phyloP scores from a whole-genome alignment of 1,140 invertebrate species.

The Philaenus spumarius region DNA sequence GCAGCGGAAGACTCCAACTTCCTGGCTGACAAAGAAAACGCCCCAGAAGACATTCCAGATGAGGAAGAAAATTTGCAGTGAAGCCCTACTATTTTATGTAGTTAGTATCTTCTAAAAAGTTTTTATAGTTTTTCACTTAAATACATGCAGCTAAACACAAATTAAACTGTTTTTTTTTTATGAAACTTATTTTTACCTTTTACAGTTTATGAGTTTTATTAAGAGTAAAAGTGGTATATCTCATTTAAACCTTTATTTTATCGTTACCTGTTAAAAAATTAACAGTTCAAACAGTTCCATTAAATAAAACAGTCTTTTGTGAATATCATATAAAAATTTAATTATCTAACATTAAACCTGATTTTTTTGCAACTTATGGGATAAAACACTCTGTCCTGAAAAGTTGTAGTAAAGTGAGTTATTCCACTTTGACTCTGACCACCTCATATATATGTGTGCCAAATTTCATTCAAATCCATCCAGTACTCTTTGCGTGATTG shows the following conservation, averaged over 20 bases:
- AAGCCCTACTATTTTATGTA: slow-evolving; percentile 3
- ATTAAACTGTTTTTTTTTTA: slow-evolving; percentile 1
- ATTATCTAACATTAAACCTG: slow-evolving; percentile 3
- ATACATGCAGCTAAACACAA: slow-evolving; percentile 5
- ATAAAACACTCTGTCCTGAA: slow-evolving; percentile 3
- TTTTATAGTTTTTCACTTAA: slow-evolving; percentile 5
- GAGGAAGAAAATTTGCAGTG: slow-evolving; percentile 5
- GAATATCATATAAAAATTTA: not conserved
- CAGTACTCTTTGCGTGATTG: too few species aligned
- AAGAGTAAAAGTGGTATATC: slow-evolving; percentile 1
- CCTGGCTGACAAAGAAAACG: slow-evolving; percentile 1
- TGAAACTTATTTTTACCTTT: slow-evolving; percentile 6
- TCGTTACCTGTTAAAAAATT: slow-evolving; percentile 2
- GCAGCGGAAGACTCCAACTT: slow-evolving; percentile 4
- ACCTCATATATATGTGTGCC: too few species aligned
- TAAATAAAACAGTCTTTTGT: slow-evolving; percentile 5
- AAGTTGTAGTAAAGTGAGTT: slow-evolving; percentile 1
- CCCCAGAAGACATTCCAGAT: slow-evolving; percentile 1
- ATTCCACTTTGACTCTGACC: slow-evolving; percentile 4
- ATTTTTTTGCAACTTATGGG: slow-evolving; percentile 2
- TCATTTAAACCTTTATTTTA: not conserved
- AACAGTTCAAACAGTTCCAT: slow-evolving; percentile 1
- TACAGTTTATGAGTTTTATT: not conserved
- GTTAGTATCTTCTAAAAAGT: not conserved
- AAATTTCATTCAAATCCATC: too few species aligned